Base-by-base conservation (phyloP, 2,797 vertebrate genomes). In the Hippoglossus hippoglossus region DNA sequence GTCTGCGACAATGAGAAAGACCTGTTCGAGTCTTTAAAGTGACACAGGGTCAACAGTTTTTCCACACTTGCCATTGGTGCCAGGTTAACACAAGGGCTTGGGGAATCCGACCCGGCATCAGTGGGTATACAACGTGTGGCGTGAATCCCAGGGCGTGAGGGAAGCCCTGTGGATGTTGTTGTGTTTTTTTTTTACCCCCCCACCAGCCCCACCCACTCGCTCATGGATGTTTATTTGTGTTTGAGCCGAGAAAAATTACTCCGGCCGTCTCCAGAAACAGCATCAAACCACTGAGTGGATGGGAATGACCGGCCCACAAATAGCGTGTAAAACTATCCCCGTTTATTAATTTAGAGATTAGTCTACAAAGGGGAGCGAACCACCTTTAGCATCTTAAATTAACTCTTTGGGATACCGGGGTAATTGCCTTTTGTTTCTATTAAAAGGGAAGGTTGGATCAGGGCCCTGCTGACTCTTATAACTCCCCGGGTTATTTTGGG, bases 371-470 rank as follows among this genome's bases (percentile, higher is more conserved):
- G 73, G 61, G 80, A 75, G 70, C 60, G 59, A 83, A 75, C 54
- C 85, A 84, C 88, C 86, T 86, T 85, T 79, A 87, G 78, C 83
- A 81, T 89, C 89, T 93, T 89, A 86, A 89, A 92, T 91, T 65
- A 93, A 88, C 82, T 86, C 80, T 72, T 80, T 79, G 80, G 75
- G 80, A 89, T 82, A 60, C 74, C 21, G 79, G 66, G 71, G 71
- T 91, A 91, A 93, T 93, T 93, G 90, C 80, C 90, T 91, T 93
- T 92, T 91, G 89, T 91, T 91, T 85, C 90, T 94, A 90, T 92
- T 81, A 84, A 92, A 91, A 88, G 90, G 53, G 66, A 70, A 63
- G 69, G 63, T 86, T 89, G 85, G 87, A 85, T 61, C 80, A 88
- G 66, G 81, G 87, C 85, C 79, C 75, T 75, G 79, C 73, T 80